Percentiles rank a stretch among this genome's conserved stretches.
These are phyloP conservation scores for Steinernema feltiae DNA, from an alignment of 1,140 invertebrate species.

Conservation along the genomic window DNA sequence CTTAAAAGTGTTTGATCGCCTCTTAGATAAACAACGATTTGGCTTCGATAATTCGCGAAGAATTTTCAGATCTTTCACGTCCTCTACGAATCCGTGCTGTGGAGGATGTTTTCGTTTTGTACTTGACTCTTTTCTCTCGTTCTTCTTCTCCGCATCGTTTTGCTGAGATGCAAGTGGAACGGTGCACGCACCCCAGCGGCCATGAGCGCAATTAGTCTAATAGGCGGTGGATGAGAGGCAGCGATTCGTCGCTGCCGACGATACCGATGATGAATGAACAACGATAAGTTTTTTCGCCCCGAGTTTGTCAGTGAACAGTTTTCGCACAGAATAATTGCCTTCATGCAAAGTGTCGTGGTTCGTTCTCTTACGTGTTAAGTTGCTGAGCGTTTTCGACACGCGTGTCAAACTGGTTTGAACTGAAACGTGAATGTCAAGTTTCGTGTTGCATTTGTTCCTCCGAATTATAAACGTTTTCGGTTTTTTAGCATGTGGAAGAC, in stretches of 20 bases:
- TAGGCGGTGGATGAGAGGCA: neutral
- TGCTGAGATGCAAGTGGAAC: conserved; percentile 9
- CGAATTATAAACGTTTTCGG: too few relatives aligned
- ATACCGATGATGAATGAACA: neutral
- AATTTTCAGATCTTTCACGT: too few relatives aligned
- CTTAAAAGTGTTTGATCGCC: neutral
- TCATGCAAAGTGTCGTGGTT: neutral
- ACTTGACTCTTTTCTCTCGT: neutral
- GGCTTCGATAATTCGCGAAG: too few relatives aligned
- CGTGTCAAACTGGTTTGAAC: neutral
- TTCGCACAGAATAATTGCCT: neutral
- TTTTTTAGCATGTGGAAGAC: neutral
- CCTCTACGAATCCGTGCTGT: too few relatives aligned
- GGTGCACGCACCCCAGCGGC: neutral
- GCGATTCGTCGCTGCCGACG: neutral
- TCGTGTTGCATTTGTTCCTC: too few relatives aligned
- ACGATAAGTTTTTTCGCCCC: neutral
- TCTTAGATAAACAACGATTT: too few relatives aligned
- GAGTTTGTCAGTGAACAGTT: neutral
- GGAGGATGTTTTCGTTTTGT: neutral
- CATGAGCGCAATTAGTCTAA: conserved; percentile 2
- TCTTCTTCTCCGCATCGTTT: neutral
- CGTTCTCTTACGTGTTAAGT: neutral
- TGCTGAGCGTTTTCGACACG: neutral
- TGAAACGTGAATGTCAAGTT: neutral